Conservation (phyloP, 2,888 invertebrate genomes). For the Osmoderma eremita region DNA sequence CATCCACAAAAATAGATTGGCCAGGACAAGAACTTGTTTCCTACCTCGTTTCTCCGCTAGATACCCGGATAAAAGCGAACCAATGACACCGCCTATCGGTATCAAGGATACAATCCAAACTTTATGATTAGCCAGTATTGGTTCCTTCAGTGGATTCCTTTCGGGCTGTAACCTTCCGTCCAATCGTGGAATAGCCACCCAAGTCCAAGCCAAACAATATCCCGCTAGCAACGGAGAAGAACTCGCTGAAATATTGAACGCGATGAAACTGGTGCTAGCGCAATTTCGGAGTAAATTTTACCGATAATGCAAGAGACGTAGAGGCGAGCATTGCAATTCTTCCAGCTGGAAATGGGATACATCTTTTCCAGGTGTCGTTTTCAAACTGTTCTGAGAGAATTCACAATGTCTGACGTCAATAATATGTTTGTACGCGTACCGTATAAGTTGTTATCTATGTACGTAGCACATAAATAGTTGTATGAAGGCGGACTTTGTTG, state of each 20-base stretch:
- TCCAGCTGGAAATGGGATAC: background rate
- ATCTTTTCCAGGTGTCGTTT: background rate
- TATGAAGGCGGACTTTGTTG: constrained; percentile 2
- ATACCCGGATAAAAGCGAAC: constrained; percentile 74
- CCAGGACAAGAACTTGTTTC: constrained; percentile 71
- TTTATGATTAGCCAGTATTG: constrained; percentile 67
- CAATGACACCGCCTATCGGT: constrained; percentile 71
- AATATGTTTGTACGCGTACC: no score
- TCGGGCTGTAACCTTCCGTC: constrained; percentile 53
- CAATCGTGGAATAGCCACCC: constrained; percentile 49
- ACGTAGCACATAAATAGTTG: background rate
- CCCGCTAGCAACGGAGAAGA: constrained; percentile 61
- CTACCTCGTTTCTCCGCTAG: constrained; percentile 72
- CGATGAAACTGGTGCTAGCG: background rate
- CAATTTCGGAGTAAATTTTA: background rate
- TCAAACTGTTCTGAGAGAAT: background rate
- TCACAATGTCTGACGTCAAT: background rate
- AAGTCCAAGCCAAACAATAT: constrained; percentile 62
- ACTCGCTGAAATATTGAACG: constrained; percentile 58
- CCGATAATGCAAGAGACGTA: constrained; percentile 19
- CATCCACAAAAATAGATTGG: constrained; percentile 62
- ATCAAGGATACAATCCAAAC: constrained; percentile 80
- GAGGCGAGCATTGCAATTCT: background rate
- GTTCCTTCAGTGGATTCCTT: constrained; percentile 63
- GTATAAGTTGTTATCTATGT: constrained; percentile 4